These are phyloP conservation scores for Cryptotis parvus DNA, from an alignment of 2,113 vertebrate species.

Conservation along the genomic window DNA sequence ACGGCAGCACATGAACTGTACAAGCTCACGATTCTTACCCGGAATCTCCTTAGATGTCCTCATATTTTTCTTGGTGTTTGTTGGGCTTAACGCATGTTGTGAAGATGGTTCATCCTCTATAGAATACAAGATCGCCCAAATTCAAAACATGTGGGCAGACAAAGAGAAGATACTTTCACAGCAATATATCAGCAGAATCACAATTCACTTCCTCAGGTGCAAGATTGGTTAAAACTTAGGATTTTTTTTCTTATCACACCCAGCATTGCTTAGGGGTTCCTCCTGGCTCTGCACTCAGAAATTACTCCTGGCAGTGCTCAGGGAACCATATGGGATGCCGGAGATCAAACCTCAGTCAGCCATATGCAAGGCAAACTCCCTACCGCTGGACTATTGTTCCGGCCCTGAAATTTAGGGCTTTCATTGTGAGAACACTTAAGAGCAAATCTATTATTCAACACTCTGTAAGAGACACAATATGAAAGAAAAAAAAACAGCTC, in stretches of 20 bases:
- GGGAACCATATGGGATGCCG: too few species aligned
- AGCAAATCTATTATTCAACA: background rate
- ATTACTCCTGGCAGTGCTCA: too few species aligned
- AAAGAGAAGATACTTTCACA: conserved; percentile 3
- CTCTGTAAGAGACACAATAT: background rate
- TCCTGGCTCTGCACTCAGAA: too few species aligned
- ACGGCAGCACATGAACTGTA: background rate
- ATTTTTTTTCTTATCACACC: too few species aligned
- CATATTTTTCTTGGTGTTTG: conserved; percentile 54
- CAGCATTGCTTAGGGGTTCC: too few species aligned
- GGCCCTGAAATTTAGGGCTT: conserved; percentile 40
- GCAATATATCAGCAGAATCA: background rate
- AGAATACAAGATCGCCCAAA: conserved; percentile 43
- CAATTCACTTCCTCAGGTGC: conserved; percentile 28
- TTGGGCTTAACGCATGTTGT: conserved; percentile 53
- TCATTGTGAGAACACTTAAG: conserved; percentile 25
- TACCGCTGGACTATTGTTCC: too few species aligned
- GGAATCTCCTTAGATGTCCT: conserved; percentile 46
- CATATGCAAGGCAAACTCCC: too few species aligned
- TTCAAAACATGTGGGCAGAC: background rate
- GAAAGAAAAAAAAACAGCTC: too few species aligned
- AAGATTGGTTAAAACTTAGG: conserved; percentile 20
- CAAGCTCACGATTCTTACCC: conserved; percentile 65
- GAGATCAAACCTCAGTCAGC: too few species aligned
- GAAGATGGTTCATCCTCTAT: conserved; percentile 76